A percentile compares a stretch with the other conserved stretches of the same genome.
These are phyloP conservation scores for Nephrocerus scutellatus DNA, from an alignment of 2,888 invertebrate genomes.

Conservation along the genomic window DNA sequence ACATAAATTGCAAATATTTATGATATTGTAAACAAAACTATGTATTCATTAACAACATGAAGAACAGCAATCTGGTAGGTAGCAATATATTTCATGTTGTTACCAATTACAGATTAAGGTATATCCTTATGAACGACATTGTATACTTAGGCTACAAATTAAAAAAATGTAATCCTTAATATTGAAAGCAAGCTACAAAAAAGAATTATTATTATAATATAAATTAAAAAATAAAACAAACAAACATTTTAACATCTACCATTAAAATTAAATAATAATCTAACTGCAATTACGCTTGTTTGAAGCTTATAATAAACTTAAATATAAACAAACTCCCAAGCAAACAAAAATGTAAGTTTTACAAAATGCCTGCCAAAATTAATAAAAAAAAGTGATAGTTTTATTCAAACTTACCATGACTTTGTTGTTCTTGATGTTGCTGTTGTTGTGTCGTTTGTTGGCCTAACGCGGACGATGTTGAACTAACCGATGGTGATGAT, in stretches of 20 bases:
- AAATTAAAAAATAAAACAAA: slow-evolving; percentile 10
- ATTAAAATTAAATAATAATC: slow-evolving; percentile 2
- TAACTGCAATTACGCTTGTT: background rate
- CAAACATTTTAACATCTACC: slow-evolving; percentile 8
- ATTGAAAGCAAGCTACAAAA: background rate
- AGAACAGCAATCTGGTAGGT: too few relatives aligned
- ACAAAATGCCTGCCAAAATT: slow-evolving; percentile 17
- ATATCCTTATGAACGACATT: too few relatives aligned
- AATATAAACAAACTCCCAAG: slow-evolving; percentile 10
- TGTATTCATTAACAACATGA: too few relatives aligned
- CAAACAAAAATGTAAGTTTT: slow-evolving; percentile 7
- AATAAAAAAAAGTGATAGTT: background rate
- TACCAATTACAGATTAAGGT: too few relatives aligned
- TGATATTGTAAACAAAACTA: too few relatives aligned
- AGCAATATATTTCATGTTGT: too few relatives aligned
- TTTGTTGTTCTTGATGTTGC: slow-evolving; percentile 37
- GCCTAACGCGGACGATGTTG: slow-evolving; percentile 59
- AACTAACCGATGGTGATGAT: slow-evolving; percentile 48
- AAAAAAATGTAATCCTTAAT: background rate
- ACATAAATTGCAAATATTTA: background rate
- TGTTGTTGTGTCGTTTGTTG: slow-evolving; percentile 22
- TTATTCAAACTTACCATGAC: slow-evolving; percentile 36
- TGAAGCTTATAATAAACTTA: slow-evolving; percentile 10
- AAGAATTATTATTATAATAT: background rate
- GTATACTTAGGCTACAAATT: too few relatives aligned